phyloP scores from a whole-genome alignment of 2,888 invertebrate species.

The Heteromurus nitidus region DNA sequence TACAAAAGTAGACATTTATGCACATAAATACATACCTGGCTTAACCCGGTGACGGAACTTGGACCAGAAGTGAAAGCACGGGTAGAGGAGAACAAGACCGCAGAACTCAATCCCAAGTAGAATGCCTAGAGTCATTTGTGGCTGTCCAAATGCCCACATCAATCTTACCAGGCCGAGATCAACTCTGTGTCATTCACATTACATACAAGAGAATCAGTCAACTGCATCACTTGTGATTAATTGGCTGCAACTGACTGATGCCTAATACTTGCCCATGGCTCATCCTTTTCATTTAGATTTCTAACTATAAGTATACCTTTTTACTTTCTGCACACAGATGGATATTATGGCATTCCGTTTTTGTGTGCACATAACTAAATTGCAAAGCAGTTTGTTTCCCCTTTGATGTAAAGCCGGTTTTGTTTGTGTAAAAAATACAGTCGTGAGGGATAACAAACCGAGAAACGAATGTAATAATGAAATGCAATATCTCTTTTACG shows the following conservation, averaged over 20 bases:
- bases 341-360: neutral
- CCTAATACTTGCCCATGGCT: neutral
- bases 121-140: slow-evolving; percentile 79
- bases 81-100: slow-evolving; percentile 76
- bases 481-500: slow-evolving; percentile 16
- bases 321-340: neutral
- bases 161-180: slow-evolving; percentile 80
- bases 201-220: slow-evolving; percentile 39
- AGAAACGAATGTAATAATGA: no score
- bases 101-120: slow-evolving; percentile 78
- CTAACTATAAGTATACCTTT: neutral
- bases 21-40: slow-evolving; percentile 67
- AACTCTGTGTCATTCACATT: slow-evolving; percentile 76
- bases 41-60: slow-evolving; percentile 71
- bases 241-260: slow-evolving; percentile 26
- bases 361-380: slow-evolving; percentile 6
- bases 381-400: neutral
- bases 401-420: neutral
- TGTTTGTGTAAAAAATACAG: neutral
- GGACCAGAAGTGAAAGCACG: slow-evolving; percentile 77
- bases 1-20: neutral
- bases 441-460: neutral
- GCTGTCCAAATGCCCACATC: slow-evolving; percentile 79
- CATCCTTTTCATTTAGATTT: slow-evolving; percentile 4
- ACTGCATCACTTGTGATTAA: slow-evolving; percentile 37